These are phyloP conservation scores for Megalopta genalis DNA, from an alignment of 1,140 invertebrate species.

Conservation along the genomic window DNA sequence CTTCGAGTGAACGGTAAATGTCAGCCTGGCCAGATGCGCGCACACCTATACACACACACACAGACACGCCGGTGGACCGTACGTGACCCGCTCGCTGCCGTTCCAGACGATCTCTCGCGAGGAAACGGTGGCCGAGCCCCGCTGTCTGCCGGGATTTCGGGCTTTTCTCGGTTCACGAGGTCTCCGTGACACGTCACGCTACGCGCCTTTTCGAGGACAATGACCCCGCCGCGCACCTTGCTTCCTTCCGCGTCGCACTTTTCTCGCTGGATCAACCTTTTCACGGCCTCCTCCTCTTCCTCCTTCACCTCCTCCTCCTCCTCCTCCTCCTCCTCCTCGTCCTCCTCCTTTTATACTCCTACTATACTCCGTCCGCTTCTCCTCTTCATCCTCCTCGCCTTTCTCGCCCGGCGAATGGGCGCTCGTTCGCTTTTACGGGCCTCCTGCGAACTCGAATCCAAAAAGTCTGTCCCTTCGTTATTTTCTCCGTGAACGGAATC, in stretches of 20 bases:
- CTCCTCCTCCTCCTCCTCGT: no score
- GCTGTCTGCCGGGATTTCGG: conserved; percentile 3
- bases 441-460: no score
- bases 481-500: no score
- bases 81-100: background rate
- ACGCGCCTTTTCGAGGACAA: conserved; percentile 62
- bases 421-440: background rate
- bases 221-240: conserved; percentile 47
- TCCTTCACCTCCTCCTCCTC: no score
- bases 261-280: conserved; percentile 6
- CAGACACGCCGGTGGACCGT: background rate
- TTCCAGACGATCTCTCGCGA: background rate
- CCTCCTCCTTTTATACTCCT: no score
- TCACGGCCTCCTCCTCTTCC: background rate
- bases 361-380: no score
- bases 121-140: background rate
- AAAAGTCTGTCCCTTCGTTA: no score
- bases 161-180: background rate
- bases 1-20: conserved; percentile 31
- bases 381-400: no score
- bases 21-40: background rate
- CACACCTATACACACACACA: background rate
- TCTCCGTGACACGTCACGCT: conserved; percentile 42
- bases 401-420: no score
- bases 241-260: conserved; percentile 45